A percentile compares a stretch with the other conserved stretches of the same genome.
Evolutionary conservation across 2,888 invertebrate genomes (phyloP).

Genomic region (Trichogramma evanescens): DNA sequence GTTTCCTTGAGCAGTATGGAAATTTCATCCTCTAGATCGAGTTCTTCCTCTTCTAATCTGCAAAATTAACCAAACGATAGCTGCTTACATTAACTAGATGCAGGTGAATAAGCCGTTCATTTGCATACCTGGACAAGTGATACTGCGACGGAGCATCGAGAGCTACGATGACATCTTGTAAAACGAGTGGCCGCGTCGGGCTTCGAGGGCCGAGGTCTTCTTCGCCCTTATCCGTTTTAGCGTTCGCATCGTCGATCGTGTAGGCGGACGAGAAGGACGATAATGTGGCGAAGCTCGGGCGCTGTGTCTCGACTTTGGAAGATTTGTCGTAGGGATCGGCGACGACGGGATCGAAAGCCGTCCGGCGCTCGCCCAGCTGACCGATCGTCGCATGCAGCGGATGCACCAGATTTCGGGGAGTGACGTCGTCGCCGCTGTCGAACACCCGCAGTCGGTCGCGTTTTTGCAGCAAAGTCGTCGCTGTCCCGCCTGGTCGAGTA

Average conservation of each 20-base stretch:
- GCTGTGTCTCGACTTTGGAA: neutral
- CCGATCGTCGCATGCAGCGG: slow-evolving; percentile 28
- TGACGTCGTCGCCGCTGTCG: slow-evolving; percentile 43
- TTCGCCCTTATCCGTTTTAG: slow-evolving; percentile 17
- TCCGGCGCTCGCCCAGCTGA: slow-evolving; percentile 33
- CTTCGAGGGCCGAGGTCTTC: neutral
- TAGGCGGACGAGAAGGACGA: slow-evolving; percentile 13
- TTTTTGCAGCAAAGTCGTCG: slow-evolving; percentile 4
- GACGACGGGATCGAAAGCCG: slow-evolving; percentile 25
- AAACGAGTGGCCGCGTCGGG: slow-evolving; percentile 12
- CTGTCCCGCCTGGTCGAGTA: neutral
- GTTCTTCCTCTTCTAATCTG: neutral
- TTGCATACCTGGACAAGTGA: slow-evolving; percentile 32
- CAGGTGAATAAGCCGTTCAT: neutral
- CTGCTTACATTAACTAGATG: neutral
- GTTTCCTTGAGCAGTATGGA: slow-evolving; percentile 63
- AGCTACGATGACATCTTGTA: slow-evolving; percentile 10
- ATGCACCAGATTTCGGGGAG: slow-evolving; percentile 46
- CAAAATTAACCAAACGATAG: neutral
- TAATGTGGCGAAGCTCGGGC: slow-evolving; percentile 11
- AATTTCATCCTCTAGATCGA: slow-evolving; percentile 46
- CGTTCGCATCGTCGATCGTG: slow-evolving; percentile 9
- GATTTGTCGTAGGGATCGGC: neutral
- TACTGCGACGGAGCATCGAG: slow-evolving; percentile 33
- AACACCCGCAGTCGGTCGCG: slow-evolving; percentile 9